Evolutionary conservation across 2,888 invertebrate species (phyloP).

Genomic region (Philhelius pedissequus): DNA sequence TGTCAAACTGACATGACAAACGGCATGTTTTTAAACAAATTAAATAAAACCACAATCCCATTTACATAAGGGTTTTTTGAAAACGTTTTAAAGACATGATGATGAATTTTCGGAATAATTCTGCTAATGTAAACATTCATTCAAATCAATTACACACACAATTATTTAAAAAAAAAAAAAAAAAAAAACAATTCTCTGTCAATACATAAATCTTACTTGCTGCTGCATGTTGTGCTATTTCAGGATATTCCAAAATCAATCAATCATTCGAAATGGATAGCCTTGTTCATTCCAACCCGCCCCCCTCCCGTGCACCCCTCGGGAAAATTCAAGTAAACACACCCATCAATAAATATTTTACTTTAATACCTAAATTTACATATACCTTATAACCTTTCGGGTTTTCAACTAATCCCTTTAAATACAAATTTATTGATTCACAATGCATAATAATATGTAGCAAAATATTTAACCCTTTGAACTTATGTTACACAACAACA

Average conservation of each 20-base stretch:
- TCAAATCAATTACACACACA: no score
- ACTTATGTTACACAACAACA: neutral
- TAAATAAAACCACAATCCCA: no score
- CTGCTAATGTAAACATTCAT: no score
- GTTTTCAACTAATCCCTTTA: neutral
- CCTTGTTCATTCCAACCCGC: neutral
- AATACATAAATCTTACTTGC: neutral
- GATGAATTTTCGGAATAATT: no score
- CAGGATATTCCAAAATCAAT: neutral
- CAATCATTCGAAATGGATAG: neutral
- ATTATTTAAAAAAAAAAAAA: no score
- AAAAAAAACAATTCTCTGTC: neutral
- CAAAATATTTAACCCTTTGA: slow-evolving; percentile 2
- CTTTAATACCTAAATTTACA: neutral
- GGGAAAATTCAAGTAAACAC: neutral
- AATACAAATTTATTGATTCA: slow-evolving; percentile 8
- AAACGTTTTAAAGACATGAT: no score
- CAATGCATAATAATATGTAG: neutral
- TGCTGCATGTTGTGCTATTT: neutral
- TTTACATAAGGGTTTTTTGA: no score
- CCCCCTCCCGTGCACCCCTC: no score
- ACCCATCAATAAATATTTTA: neutral
- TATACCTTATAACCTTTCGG: neutral
- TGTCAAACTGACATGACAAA: no score
- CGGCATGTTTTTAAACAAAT: no score